Conservation (phyloP, 2,113 vertebrate genomes). For the Azemiops feae region DNA sequence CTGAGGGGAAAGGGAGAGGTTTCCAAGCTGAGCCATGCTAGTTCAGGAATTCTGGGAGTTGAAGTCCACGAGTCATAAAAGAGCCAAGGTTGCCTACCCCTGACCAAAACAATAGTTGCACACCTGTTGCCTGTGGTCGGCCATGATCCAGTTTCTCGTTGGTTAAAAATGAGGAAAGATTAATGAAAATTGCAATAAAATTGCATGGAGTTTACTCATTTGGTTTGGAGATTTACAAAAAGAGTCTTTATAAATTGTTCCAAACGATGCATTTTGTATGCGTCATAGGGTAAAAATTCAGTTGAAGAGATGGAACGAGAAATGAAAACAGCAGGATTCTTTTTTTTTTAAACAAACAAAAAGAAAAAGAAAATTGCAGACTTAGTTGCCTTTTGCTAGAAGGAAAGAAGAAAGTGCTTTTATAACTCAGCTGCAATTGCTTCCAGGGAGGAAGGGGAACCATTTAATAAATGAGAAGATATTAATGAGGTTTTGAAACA, state of each 20-base stretch:
- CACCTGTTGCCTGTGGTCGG: constrained; percentile 1
- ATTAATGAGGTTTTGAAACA: constrained; percentile 15
- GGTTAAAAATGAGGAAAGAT: background rate
- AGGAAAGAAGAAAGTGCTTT: constrained; percentile 17
- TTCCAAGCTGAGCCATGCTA: too few species aligned
- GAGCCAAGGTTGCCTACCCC: too few species aligned
- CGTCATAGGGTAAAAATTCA: constrained; percentile 27
- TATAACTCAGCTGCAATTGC: background rate
- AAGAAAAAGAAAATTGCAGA: background rate
- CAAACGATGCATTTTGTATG: background rate
- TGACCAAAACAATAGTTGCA: background rate
- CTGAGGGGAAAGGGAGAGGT: too few species aligned
- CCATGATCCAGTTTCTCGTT: background rate
- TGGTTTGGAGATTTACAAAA: constrained; percentile 27
- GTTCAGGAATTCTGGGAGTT: too few species aligned
- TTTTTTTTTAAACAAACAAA: background rate
- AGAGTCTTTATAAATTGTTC: constrained; percentile 15
- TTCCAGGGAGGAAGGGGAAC: background rate
- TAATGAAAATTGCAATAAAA: background rate
- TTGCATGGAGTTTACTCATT: constrained; percentile 2
- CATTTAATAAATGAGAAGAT: constrained; percentile 21
- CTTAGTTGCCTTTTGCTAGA: background rate
- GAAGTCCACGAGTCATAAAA: too few species aligned
- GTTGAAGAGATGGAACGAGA: constrained; percentile 8
- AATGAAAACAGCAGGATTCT: background rate